Evolutionary conservation across 2,113 vertebrate species (phyloP), one percentile per base, ranked within the genome.

Genomic region (Empidonax alnorum): DNA sequence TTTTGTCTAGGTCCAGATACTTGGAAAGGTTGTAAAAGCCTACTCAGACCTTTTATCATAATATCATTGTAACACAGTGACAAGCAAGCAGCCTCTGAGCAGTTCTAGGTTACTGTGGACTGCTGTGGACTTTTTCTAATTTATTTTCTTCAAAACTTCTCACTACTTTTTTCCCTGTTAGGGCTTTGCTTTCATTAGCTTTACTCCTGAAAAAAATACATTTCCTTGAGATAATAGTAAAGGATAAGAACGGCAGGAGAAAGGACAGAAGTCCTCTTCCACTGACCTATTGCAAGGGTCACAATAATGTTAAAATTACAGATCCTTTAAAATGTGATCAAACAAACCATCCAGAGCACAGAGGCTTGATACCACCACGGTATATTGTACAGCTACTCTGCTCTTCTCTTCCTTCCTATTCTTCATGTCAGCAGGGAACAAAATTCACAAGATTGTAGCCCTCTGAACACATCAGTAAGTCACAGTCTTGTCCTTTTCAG

Each of bases 381-480:
- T 62, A 55, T 63, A 87, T 83, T 55, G 21, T 55, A 90, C 85
- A 56, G 67, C 80, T 96, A 56, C 67, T 84, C 76, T 89, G 62
- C 79, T 83, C 65, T 92, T 84, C 62, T 85, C 59, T 86, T 94
- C 68, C 41, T 63, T 81, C 22, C 62, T 89, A 90, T 96, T 96
- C 66, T 89, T 96, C 72, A 46, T 87, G 83, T 85, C 90, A 94
- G 80, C 20, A 0, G 93, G 91, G 87, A 94, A 67, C 33, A 95
- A 59, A 87, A 95, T 87, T 96, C 91, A 91, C 71, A 89, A 66
- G 80, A 93, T 21, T 85, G 80, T 25, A 86, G 28, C 50, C 42
- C 59, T 89, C 63, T 89, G 92, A 96, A 91, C 77, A 93, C 30
- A 58, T 96, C 77, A 78, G 74, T 89, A 85, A 91, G 46, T 73